Percentiles rank a stretch among this genome's conserved stretches.
Evolutionary conservation across 1,140 invertebrate species (phyloP).

Genomic region (Heliconius himera): DNA sequence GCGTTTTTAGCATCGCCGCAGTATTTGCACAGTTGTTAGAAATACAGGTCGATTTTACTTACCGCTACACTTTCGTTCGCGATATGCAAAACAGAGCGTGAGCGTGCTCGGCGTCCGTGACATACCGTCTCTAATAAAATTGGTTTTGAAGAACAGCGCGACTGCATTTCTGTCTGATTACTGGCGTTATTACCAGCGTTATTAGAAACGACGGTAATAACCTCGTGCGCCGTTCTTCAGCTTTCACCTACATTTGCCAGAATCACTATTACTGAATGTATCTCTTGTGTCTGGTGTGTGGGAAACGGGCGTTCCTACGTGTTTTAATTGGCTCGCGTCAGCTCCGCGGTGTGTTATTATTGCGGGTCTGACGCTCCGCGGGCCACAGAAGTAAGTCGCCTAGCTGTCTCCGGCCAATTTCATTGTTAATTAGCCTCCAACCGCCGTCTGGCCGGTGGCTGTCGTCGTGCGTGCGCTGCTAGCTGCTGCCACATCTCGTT

Average conservation of each 20-base stretch:
- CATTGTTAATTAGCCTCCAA: constrained; percentile 74
- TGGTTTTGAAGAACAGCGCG: constrained; percentile 51
- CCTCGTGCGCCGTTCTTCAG: constrained; percentile 46
- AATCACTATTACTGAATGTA: constrained; percentile 48
- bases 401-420: constrained; percentile 78
- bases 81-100: constrained; percentile 75
- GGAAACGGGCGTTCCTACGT: constrained; percentile 29
- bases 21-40: constrained; percentile 48
- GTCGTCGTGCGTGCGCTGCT: constrained; percentile 46
- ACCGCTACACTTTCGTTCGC: constrained; percentile 69
- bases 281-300: constrained; percentile 49
- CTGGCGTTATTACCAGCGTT: constrained; percentile 57
- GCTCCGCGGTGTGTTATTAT: constrained; percentile 65
- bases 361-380: constrained; percentile 65
- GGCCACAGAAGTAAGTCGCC: constrained; percentile 74
- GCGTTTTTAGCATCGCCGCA: constrained; percentile 42
- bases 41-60: constrained; percentile 59
- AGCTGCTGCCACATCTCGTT: constrained; percentile 47
- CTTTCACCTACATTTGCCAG: constrained; percentile 65
- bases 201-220: constrained; percentile 57
- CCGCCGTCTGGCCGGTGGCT: constrained; percentile 60
- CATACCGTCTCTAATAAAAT: constrained; percentile 57
- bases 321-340: constrained; percentile 71
- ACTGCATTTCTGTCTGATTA: constrained; percentile 53
- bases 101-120: constrained; percentile 55